Evolutionary conservation across 2,888 invertebrate genomes (phyloP).

Genomic region (Apamea epomidion): DNA sequence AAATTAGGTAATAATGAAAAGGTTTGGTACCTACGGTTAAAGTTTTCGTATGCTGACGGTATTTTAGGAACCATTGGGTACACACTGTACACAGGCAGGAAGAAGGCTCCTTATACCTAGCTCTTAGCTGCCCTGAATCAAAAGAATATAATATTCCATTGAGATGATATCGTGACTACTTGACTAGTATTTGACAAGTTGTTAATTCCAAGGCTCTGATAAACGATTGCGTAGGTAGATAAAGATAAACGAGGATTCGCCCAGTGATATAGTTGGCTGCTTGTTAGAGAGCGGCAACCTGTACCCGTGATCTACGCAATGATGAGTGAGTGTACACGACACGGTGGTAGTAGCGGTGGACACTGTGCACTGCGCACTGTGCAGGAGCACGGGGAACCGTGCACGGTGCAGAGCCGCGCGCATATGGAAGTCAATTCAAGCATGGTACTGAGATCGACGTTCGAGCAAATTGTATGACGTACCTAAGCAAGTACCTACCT

Average conservation of each 20-base stretch:
- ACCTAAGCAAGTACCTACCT: not conserved
- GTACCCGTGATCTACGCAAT: conserved; percentile 16
- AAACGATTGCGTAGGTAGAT: conserved; percentile 44
- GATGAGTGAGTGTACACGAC: not conserved
- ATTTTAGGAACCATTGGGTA: not conserved
- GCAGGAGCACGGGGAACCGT: too few species aligned
- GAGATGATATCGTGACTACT: conserved; percentile 28
- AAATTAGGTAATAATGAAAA: not conserved
- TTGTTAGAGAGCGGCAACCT: conserved; percentile 6
- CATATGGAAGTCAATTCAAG: not conserved
- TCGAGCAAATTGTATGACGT: not conserved
- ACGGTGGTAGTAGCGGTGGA: not conserved
- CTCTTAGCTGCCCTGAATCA: not conserved
- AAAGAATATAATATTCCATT: conserved; percentile 31
- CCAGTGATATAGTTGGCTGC: not conserved
- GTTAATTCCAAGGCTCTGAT: conserved; percentile 53
- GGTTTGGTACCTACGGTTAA: not conserved
- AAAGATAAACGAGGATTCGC: conserved; percentile 43
- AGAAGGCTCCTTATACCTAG: not conserved
- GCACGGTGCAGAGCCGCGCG: not conserved
- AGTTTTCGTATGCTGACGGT: not conserved
- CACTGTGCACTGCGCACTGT: not conserved
- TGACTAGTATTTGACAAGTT: conserved; percentile 31
- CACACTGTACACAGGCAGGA: not conserved
- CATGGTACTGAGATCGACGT: not conserved